phyloP scores from a whole-genome alignment of 2,113 vertebrate genomes.

The Motacilla alba region DNA sequence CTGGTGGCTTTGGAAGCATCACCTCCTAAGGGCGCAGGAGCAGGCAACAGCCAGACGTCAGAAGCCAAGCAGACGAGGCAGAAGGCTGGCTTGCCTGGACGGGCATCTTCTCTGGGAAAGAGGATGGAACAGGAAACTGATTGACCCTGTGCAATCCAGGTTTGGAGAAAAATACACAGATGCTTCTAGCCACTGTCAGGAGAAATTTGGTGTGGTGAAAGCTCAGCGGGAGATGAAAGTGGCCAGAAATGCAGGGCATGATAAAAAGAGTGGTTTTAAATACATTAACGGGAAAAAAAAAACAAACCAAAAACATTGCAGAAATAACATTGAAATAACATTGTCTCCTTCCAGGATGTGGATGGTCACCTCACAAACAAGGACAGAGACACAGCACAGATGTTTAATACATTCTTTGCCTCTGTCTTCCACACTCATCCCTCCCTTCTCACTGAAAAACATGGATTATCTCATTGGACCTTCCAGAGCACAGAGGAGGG shows the following conservation, averaged over 20 bases:
- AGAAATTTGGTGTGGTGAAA: not conserved
- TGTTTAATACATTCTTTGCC: not conserved
- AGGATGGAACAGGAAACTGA: not conserved
- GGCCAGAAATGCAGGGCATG: not conserved
- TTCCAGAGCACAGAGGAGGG: no score
- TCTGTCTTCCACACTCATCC: not conserved
- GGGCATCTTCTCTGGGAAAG: not conserved
- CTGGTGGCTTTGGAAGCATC: not conserved
- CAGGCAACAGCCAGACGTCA: rapidly evolving
- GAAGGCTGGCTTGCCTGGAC: not conserved
- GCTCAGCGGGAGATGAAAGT: not conserved
- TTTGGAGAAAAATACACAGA: not conserved
- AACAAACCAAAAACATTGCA: no score
- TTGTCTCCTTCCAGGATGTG: no score
- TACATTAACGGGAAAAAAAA: no score
- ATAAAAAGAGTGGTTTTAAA: not conserved
- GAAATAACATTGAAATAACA: not conserved
- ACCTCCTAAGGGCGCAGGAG: not conserved
- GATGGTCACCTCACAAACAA: not conserved
- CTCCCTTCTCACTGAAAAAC: not conserved
- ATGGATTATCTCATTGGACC: not conserved
- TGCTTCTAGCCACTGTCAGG: no score
- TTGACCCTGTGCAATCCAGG: not conserved
- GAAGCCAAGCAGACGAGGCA: not conserved
- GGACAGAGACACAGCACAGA: rapidly evolving